A percentile compares a stretch with the other conserved stretches of the same genome.
phyloP scores from a whole-genome alignment of 2,888 invertebrate genomes.

The Perithous albicinctus region DNA sequence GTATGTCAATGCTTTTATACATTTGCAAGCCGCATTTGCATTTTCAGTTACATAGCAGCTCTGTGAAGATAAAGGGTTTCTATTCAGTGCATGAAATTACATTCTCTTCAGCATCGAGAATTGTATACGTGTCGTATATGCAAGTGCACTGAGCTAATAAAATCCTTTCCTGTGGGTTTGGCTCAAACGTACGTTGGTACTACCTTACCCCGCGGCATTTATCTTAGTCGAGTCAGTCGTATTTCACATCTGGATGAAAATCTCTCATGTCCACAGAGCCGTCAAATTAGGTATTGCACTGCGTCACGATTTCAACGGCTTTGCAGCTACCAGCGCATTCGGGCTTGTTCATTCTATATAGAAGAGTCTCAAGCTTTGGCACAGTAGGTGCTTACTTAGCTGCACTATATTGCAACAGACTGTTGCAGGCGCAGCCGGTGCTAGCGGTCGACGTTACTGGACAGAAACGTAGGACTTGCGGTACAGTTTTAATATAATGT shows the following conservation, averaged over 20 bases:
- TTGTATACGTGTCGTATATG: neutral
- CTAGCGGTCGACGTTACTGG: neutral
- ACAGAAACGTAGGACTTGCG: constrained; percentile 16
- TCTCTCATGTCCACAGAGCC: constrained; percentile 55
- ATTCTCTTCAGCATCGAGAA: neutral
- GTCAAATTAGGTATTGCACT: constrained; percentile 60
- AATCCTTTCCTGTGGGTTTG: neutral
- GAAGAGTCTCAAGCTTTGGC: neutral
- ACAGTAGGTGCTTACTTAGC: constrained; percentile 4
- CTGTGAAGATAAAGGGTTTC: neutral
- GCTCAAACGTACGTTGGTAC: neutral
- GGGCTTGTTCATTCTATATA: neutral
- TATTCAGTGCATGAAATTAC: neutral
- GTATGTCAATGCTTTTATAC: no score
- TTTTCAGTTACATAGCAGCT: neutral
- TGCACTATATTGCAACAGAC: neutral
- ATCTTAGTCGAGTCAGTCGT: constrained; percentile 41
- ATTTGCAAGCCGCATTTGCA: no score
- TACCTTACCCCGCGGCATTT: constrained; percentile 32
- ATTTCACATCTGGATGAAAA: constrained; percentile 57
- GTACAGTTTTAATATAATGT: constrained; percentile 32
- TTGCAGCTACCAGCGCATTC: neutral
- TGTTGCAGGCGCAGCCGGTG: neutral
- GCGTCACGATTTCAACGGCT: constrained; percentile 1
- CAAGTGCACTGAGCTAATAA: constrained; percentile 2